Conservation (phyloP, 1,140 invertebrate genomes). For the Bombus haemorrhoidalis region DNA sequence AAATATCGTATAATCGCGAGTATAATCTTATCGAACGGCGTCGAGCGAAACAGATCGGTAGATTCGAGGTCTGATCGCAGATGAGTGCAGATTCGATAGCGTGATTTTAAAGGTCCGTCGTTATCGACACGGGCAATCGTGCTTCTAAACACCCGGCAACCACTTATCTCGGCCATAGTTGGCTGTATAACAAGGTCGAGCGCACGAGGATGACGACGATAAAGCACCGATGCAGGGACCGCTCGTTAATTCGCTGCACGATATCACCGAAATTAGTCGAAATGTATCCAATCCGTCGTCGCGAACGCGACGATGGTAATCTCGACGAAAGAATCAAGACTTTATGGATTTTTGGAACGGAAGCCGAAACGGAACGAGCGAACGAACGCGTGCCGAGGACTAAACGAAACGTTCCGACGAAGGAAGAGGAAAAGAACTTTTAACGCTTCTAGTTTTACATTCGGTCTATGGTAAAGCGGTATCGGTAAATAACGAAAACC, state of each 20-base stretch:
- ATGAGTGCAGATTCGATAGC: constrained; percentile 16
- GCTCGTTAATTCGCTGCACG: constrained; percentile 30
- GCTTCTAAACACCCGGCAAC: not conserved
- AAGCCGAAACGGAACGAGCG: too few species aligned
- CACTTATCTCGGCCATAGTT: constrained; percentile 35
- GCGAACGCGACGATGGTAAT: not conserved
- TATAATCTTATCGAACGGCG: not conserved
- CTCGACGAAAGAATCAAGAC: too few species aligned
- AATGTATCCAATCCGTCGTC: not conserved
- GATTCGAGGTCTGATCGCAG: not conserved
- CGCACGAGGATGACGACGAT: constrained; percentile 47
- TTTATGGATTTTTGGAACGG: too few species aligned
- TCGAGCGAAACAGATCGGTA: not conserved
- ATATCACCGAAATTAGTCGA: not conserved
- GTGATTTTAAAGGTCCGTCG: constrained; percentile 23
- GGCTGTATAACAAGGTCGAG: constrained; percentile 44
- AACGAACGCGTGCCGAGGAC: fast-evolving
- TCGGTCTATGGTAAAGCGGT: not conserved
- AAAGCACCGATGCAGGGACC: constrained; percentile 25
- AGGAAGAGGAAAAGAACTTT: too few species aligned
- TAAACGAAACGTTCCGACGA: too few species aligned
- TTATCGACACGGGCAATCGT: constrained; percentile 48
- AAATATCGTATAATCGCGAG: not conserved
- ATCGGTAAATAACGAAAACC: not conserved
- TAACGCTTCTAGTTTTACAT: too few species aligned